Base-by-base conservation (phyloP, 2,888 invertebrate genomes). In the Pterostichus niger region DNA sequence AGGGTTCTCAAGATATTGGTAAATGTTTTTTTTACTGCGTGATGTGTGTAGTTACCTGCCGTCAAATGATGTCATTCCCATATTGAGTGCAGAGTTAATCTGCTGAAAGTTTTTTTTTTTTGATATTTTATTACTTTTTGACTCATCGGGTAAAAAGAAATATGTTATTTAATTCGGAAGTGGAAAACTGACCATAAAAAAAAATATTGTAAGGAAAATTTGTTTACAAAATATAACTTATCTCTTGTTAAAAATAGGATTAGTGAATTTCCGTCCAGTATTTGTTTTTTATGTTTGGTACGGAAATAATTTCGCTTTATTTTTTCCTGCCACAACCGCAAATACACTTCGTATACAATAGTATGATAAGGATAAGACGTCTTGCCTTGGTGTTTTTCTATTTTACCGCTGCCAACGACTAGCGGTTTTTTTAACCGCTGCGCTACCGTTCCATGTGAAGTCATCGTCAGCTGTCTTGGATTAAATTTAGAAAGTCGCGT, bases 401-500 rank as follows among this genome's bases (percentile, higher is more conserved):
- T 68, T 68, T 35, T 46, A 71, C 46, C 71, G 15, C 71, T n/a
- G 31, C 7, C 24, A 33, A 33, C 10, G 7, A 5, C 64, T 33
- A 15, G 54, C 54, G 54, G 59, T 59, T 33, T 64, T 13, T 56
- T 35, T n/a, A n/a, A 40, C 17, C n/a, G 40, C 46, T 71, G 13
- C 2, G 11, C 3, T n/a, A 59, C n/a, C 31, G 24, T 68, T 68
- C 10, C 40, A 68, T 44, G 17, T 71, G 44, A n/a, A 17, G 17
- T 71, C 44, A 46, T 17, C 7, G 46, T 71, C 46, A 44, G 46
- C 71, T 71, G 46, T 68, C 61, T 24, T 64, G 24, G 64, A 80
- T 49, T 80, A 80, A 33, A 68, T 80, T 80, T 80, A 80, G 80
- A 80, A 80, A 80, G 80, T 80, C 68, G 64, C 49, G 79, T 77